A percentile compares a stretch with the other conserved stretches of the same genome.
Conservation (phyloP, 2,113 vertebrate genomes). For the Fregata magnificens region DNA sequence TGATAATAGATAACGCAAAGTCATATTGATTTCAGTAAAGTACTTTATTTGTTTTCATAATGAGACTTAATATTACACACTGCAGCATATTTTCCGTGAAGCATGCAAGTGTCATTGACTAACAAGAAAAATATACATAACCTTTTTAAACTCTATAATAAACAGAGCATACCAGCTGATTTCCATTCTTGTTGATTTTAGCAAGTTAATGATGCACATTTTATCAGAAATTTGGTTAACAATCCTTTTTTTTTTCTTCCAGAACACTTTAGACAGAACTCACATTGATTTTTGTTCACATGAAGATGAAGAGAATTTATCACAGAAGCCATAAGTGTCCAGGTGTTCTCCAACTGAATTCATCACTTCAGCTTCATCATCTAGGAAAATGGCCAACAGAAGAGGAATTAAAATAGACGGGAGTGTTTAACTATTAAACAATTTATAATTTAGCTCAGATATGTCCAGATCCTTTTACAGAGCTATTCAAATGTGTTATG, state of each 20-base stretch:
- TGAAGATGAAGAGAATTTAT: background rate
- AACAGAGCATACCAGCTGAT: background rate
- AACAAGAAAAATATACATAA: background rate
- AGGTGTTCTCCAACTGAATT: background rate
- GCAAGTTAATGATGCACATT: background rate
- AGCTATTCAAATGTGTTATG: background rate
- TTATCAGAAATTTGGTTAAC: background rate
- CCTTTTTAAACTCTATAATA: background rate
- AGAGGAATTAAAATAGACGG: background rate
- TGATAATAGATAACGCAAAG: background rate
- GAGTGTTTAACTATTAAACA: background rate
- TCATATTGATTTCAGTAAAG: background rate
- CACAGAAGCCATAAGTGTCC: background rate
- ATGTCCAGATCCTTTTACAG: background rate
- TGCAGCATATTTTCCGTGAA: background rate
- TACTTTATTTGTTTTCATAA: background rate
- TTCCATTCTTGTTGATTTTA: background rate
- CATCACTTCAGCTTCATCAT: background rate
- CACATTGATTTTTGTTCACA: background rate
- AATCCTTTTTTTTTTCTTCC: background rate
- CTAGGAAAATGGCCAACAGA: background rate
- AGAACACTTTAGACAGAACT: background rate
- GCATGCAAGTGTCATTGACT: background rate
- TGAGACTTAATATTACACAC: background rate
- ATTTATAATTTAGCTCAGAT: background rate